Evolutionary conservation across 2,113 vertebrate genomes (phyloP).

Genomic region (Mesoclemmys tuberculata): DNA sequence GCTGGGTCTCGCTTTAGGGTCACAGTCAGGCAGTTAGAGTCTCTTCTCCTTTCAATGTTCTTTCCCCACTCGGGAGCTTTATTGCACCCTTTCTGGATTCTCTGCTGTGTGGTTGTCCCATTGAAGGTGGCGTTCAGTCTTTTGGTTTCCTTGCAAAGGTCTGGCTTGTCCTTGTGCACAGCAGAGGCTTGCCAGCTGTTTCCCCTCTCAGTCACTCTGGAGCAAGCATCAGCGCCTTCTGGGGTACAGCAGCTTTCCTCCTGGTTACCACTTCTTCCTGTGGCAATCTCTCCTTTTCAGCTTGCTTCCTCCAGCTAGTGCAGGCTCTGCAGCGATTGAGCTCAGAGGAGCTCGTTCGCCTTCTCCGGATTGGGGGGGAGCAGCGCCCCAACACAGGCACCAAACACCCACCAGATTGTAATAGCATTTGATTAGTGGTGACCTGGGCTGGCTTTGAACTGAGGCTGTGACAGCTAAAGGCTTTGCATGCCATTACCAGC

Average conservation of each 20-base stretch:
- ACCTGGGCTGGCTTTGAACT: conserved; percentile 18
- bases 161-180: neutral
- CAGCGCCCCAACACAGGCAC: too few relatives aligned
- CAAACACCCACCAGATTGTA: neutral
- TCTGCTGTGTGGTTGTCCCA: too few relatives aligned
- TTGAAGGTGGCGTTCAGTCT: neutral
- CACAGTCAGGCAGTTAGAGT: neutral
- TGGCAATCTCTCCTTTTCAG: neutral
- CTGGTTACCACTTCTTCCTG: too few relatives aligned
- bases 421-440: neutral
- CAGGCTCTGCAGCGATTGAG: neutral
- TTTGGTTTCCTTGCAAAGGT: neutral
- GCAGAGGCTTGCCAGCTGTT: neutral
- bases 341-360: neutral
- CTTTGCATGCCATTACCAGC: neutral
- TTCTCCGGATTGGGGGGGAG: neutral
- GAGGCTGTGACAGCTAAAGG: neutral
- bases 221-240: too few relatives aligned
- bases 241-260: too few relatives aligned
- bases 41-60: neutral
- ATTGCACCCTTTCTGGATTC: neutral
- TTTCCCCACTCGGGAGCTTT: neutral
- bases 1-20: neutral
- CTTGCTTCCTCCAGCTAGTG: neutral
- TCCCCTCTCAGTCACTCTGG: neutral